phyloP scores from a whole-genome alignment of 2,797 vertebrate genomes.

The Morelia viridis region DNA sequence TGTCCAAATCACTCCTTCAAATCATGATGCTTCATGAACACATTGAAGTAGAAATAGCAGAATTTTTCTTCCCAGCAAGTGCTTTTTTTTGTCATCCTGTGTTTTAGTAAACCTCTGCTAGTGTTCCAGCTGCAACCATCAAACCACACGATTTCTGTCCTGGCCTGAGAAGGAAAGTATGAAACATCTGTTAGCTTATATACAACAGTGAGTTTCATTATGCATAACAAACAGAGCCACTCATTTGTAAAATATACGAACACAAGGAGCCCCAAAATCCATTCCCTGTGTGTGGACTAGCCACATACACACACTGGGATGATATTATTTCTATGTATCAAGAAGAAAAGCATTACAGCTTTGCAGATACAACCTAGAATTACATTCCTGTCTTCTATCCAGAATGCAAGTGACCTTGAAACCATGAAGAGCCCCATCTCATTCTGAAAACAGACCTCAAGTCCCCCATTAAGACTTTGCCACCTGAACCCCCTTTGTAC shows the following conservation, averaged over 20 bases:
- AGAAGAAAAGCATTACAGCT: not conserved
- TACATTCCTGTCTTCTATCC: not conserved
- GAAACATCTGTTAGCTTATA: constrained; percentile 47
- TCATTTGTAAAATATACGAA: not conserved
- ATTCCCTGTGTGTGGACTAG: not conserved
- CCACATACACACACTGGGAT: not conserved
- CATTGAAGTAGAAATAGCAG: constrained; percentile 29
- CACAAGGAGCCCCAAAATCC: constrained; percentile 14
- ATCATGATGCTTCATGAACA: constrained; percentile 30
- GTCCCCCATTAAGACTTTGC: not conserved
- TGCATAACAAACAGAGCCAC: not conserved
- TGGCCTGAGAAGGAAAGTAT: constrained; percentile 67
- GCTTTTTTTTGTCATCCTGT: constrained; percentile 47
- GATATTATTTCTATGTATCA: not conserved
- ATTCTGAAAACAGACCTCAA: not conserved
- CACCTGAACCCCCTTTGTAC: not conserved
- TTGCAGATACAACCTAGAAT: accelerated
- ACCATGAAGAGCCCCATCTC: not conserved
- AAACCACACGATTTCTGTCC: constrained; percentile 61
- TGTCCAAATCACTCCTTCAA: constrained; percentile 52
- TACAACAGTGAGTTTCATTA: not conserved
- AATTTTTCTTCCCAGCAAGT: constrained; percentile 29
- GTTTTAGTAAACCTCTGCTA: constrained; percentile 64
- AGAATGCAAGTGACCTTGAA: constrained; percentile 25
- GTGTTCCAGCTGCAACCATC: constrained; percentile 57